These are phyloP conservation scores for Drosophila sechellia DNA, from an alignment of 1,140 invertebrate genomes.

Conservation along the genomic window DNA sequence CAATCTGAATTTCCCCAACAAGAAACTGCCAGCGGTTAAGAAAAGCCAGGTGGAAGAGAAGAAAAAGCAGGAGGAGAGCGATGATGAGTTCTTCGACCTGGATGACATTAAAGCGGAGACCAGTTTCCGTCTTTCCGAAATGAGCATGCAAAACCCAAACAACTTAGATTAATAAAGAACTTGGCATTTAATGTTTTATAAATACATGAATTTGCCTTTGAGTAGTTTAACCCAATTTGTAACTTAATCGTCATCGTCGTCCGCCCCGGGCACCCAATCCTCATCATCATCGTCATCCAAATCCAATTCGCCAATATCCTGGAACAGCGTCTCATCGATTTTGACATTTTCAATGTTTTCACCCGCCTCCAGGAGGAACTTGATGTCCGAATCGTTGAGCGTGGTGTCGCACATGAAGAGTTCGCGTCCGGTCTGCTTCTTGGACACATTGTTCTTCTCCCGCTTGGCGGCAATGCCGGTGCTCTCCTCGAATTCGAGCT, in stretches of 20 bases:
- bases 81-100: constrained; percentile 73
- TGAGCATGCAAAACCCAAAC: constrained; percentile 58
- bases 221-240: constrained; percentile 16
- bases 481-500: constrained; percentile 96
- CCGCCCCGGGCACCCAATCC: constrained; percentile 75
- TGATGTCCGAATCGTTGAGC: constrained; percentile 97
- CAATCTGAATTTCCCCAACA: constrained; percentile 88
- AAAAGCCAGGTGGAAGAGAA: constrained; percentile 22
- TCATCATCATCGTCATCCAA: constrained; percentile 90
- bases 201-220: constrained; percentile 55
- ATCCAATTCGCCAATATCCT: constrained; percentile 96
- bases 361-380: constrained; percentile 96
- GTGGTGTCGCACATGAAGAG: constrained; percentile 96
- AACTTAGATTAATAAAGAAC: constrained; percentile 53
- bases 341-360: constrained; percentile 92
- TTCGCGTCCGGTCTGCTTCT: constrained; percentile 93
- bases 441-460: constrained; percentile 89
- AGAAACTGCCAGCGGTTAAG: constrained; percentile 41
- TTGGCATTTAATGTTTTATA: constrained; percentile 62
- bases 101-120: constrained; percentile 85
- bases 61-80: constrained; percentile 55
- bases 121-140: constrained; percentile 60
- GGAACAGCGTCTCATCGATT: constrained; percentile 97
- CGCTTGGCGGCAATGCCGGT: constrained; percentile 91
- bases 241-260: constrained; percentile 65